Evolutionary conservation across 2,888 invertebrate genomes (phyloP), one percentile per base, ranked within the genome.

Genomic region (Tenthredo notha): DNA sequence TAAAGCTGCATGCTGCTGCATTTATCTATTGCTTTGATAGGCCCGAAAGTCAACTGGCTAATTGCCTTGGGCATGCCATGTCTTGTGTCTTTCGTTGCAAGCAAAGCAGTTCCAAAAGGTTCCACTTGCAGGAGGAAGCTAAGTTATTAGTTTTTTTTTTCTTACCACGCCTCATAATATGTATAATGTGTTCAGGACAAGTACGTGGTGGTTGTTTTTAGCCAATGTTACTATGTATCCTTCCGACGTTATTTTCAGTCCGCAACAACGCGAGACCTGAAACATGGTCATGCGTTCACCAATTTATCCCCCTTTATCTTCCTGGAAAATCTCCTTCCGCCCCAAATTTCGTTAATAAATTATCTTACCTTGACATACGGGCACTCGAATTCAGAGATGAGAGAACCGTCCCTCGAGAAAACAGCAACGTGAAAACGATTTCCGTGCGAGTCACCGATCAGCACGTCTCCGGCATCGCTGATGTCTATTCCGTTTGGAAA

Each of bases 401-500:
- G 95, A 84, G 96, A 95, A 83, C 98, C 98, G 90, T 98, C 98
- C 83, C 98, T 95, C 84, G 98, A 97, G 94, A 98, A 99, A 85
- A 99, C 98, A 86, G 98, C 98, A 84, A 99, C 98, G 93, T 99
- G 99, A 94, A 99, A 99, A 91, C 98, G 97, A 95, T 99, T 99
- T 75, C 99, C 99, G 94, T 99, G 99, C 83, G 98, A 98, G 94
- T 99, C 99, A 21, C 99, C 99, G 90, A 99, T 98, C 88, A 99
- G 95, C 86, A 99, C 98, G 94, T 99, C 99, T 70, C 99, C 99
- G 82, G 98, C 98, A 94, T 98, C 98, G 84, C 98, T 98, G 92
- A 99, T 98, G 94, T 99, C 99, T 92, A 99, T 99, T 88, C 99
- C 99, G 93, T 99, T 99, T 7, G 99, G 99, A 94, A 98, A 99